These are phyloP conservation scores for Tethya wilhelma DNA, from an alignment of 37 sponge, comb jelly and placozoan species.

Conservation along the genomic window DNA sequence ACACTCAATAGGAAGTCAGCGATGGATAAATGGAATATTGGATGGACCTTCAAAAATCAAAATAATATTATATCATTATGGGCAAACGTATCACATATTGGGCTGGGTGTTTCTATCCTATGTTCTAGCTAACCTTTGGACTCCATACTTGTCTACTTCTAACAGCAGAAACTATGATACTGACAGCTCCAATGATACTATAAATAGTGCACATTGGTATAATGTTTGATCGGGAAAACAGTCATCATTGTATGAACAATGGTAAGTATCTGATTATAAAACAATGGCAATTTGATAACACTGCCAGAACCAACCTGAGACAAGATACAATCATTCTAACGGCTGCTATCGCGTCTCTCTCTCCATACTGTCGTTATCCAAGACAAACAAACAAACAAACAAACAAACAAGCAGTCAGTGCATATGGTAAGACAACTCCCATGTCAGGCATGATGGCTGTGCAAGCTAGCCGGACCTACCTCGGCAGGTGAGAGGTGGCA, in stretches of 20 bases:
- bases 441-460: too few species aligned
- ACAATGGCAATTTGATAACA: too few species aligned
- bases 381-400: neutral
- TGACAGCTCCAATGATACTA: slow-evolving; percentile 18
- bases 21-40: slow-evolving; percentile 44
- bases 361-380: neutral
- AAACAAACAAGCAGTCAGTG: neutral
- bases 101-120: too few species aligned
- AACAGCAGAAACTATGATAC: slow-evolving; percentile 6
- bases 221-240: too few species aligned
- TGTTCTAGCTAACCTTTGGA: slow-evolving; percentile 21
- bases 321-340: slow-evolving; percentile 18
- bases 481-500: neutral
- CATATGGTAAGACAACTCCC: too few species aligned
- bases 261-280: too few species aligned
- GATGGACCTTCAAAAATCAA: slow-evolving; percentile 22
- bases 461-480: too few species aligned
- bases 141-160: slow-evolving; percentile 9
- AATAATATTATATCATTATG: too few species aligned
- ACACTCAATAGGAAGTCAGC: slow-evolving; percentile 39
- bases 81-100: neutral
- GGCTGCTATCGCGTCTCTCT: slow-evolving; percentile 13
- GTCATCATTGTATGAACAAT: too few species aligned
- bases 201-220: neutral
- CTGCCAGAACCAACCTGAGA: too few species aligned